Base-by-base conservation (phyloP, 2,113 vertebrate species). In the Periophthalmodon schlosseri region DNA sequence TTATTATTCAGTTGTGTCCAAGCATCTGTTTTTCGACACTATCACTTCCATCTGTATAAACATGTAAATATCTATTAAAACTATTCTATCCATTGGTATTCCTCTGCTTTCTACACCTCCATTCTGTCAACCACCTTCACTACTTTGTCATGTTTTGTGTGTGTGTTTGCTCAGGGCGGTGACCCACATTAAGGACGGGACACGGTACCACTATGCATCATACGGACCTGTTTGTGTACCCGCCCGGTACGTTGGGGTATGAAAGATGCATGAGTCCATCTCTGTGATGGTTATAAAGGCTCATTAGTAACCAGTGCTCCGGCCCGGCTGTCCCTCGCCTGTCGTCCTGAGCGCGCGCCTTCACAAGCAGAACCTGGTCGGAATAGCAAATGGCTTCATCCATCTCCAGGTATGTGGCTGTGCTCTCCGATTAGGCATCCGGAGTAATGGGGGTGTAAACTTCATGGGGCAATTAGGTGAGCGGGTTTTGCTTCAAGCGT, bases 331-430 rank as follows among this genome's bases (percentile, higher is more conserved):
- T 66, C 70, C n/a, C 79, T 74, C 46, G 58, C 20, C 81, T 36
- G 74, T 73, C 0, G 70, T 74, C 71, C 82, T 70, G 74, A 85
- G 85, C 78, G 21, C 54, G 54, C 74, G 73, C 72, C 81, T 69
- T 58, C 72, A 75, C 70, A 67, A 73, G 65, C 83, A 44, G 24
- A 34, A 78, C 67, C 54, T 76, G 75, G 60, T 47, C 54, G 86
- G 88, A 86, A 91, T 92, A 86, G 91, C 84, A 83, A 90, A 91
- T 80, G 74, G 70, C 74, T 64, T 70, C 78, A 72, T 87, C 77
- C 76, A 13, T 84, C 81, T 71, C 70, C 57, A 63, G 60, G 60
- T 34, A 33, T 63, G 15, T 6, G 60, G 71, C 34, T 71, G 78
- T 69, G 66, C 50, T 74, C 76, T 16, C 77, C 68, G 64, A 44